Conservation (phyloP, 1,140 invertebrate species). For the Maniola jurtina region DNA sequence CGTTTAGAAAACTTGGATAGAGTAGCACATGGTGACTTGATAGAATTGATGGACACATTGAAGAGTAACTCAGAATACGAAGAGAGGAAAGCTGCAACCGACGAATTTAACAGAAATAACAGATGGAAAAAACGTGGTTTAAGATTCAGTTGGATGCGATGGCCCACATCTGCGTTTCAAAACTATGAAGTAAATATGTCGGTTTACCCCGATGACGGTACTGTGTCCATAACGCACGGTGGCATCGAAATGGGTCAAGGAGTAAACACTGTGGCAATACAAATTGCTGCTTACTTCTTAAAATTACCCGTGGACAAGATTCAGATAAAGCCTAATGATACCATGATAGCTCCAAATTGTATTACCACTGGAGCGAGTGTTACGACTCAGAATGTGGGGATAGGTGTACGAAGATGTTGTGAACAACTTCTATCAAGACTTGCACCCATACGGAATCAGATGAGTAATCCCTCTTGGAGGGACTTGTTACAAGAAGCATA, state of each 20-base stretch:
- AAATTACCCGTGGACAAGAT: constrained; percentile 84
- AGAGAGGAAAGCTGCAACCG: constrained; percentile 77
- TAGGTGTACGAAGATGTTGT: constrained; percentile 83
- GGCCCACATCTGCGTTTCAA: constrained; percentile 74
- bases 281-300: constrained; percentile 85
- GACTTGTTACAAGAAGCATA: constrained; percentile 80
- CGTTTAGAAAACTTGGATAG: constrained; percentile 81
- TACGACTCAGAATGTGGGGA: constrained; percentile 48
- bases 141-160: constrained; percentile 84
- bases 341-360: constrained; percentile 74
- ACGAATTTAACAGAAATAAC: constrained; percentile 83
- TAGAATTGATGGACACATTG: constrained; percentile 53
- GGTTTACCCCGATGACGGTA: constrained; percentile 87
- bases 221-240: constrained; percentile 85
- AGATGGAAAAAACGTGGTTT: constrained; percentile 89
- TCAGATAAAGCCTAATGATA: constrained; percentile 80
- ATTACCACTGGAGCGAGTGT: constrained; percentile 81
- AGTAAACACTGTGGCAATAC: constrained; percentile 85
- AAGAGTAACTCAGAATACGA: constrained; percentile 81
- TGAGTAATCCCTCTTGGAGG: constrained; percentile 82
- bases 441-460: constrained; percentile 78
- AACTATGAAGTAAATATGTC: constrained; percentile 82
- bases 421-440: constrained; percentile 80
- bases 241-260: constrained; percentile 93
- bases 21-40: constrained; percentile 54